Evolutionary conservation across 2,113 vertebrate species (phyloP), one percentile per base, ranked within the genome.

Genomic region (Sinocyclocheilus grahami): DNA sequence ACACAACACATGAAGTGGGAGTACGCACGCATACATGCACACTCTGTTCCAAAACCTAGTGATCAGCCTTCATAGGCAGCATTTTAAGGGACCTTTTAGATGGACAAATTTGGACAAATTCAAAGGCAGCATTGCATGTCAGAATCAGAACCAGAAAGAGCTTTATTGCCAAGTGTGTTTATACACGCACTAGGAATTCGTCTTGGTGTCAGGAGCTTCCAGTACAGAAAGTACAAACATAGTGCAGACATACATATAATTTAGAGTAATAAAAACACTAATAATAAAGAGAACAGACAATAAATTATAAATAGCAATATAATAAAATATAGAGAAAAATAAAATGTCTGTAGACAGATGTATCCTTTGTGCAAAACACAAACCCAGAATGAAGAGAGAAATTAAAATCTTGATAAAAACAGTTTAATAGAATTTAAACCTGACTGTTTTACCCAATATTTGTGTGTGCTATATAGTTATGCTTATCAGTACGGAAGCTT

Each of bases 21-120:
- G 1, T 20, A 75, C 4, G 7, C 18, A 46, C 14, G 11, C 76
- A 48, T 8, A 76, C 46, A 72, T 53, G 27, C 55, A 74, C 14
- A 39, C 65, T 20, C 51, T 22, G 65, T 83, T 72, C 27, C 81
- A 83, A 39, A 72, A 72, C 81, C 65, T 53, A 72, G 48, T 33
- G 63, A 69, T 9, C 24, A 8, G 5, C 27, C 39, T 53, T n/a
- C 10, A 20, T 82, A 82, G 42, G 8, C 79, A 30, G 62, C 79
- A 82, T 82, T 67, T 62, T 48, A 12, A 12, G 46, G 10, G 46
- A 48, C 46, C 10, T 48, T 48, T 48, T 48, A 12, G 46, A 12
- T 48, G 46, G 46, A 48, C 10, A 48, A 37, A 5, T 5, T 71
- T 71, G 16, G 30, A 71, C 16, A 37, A 22, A 37, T 20, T 39